These are phyloP conservation scores for Drosophila anceps DNA, from an alignment of 2,888 invertebrate species.

Conservation along the genomic window DNA sequence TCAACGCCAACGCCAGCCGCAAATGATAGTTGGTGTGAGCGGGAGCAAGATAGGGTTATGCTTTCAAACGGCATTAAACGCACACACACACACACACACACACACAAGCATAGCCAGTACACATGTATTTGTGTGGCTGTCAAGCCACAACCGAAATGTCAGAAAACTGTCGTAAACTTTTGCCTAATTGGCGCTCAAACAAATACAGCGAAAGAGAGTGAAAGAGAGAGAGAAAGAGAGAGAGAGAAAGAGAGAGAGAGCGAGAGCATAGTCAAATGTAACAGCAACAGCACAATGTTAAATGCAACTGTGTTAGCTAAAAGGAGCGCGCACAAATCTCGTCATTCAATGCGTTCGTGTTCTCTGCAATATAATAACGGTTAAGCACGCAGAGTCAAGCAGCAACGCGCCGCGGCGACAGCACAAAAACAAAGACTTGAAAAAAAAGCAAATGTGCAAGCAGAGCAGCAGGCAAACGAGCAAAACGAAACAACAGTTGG, in stretches of 20 bases:
- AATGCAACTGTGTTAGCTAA: constrained; percentile 32
- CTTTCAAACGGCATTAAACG: constrained; percentile 15
- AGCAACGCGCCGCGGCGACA: constrained; percentile 4
- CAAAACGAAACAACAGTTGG: constrained; percentile 55
- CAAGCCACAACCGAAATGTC: constrained; percentile 62
- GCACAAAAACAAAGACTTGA: constrained; percentile 7
- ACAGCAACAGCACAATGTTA: constrained; percentile 7
- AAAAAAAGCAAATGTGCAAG: constrained; percentile 38
- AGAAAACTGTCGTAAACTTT: constrained; percentile 61
- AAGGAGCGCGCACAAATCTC: constrained; percentile 42
- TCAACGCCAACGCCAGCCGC: constrained; percentile 50
- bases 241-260: background rate
- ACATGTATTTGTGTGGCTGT: constrained; percentile 34
- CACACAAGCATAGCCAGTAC: background rate
- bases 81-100: constrained; percentile 12
- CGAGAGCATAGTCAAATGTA: constrained; percentile 3
- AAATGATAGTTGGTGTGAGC: constrained; percentile 47
- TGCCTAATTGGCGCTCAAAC: constrained; percentile 65
- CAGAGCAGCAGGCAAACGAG: constrained; percentile 43
- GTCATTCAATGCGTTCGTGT: constrained; percentile 31
- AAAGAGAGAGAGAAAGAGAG: constrained; percentile 17
- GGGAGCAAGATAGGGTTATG: constrained; percentile 6
- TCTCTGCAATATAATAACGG: constrained; percentile 54
- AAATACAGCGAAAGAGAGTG: constrained; percentile 37
- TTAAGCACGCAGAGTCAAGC: constrained; percentile 55